These are phyloP conservation scores for Ochropacha duplaris DNA, from an alignment of 2,888 invertebrate genomes.

Conservation along the genomic window DNA sequence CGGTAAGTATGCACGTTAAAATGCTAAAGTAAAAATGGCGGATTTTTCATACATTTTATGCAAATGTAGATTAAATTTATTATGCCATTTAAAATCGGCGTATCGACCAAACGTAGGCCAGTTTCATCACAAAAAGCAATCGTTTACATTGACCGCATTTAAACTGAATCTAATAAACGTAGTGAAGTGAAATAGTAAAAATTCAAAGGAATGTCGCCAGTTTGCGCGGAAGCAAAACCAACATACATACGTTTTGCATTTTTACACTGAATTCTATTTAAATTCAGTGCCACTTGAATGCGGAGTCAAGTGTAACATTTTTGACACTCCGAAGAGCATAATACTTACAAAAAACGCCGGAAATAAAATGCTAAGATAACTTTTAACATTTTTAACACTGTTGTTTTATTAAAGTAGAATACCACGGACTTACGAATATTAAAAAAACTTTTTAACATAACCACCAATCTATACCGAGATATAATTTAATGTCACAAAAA, in stretches of 20 bases:
- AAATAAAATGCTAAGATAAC: neutral
- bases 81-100: too few species aligned
- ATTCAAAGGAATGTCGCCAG: constrained; percentile 5
- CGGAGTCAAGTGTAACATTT: constrained; percentile 25
- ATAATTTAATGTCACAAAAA: too few species aligned
- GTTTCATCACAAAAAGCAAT: neutral
- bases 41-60: too few species aligned
- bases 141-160: neutral
- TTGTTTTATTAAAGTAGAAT: neutral
- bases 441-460: too few species aligned
- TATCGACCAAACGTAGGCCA: neutral
- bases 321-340: constrained; percentile 23
- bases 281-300: constrained; percentile 28
- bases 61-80: too few species aligned
- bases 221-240: neutral
- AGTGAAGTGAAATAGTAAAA: constrained; percentile 6
- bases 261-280: constrained; percentile 24
- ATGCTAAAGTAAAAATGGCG: too few species aligned
- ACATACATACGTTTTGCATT: constrained; percentile 5
- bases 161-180: constrained; percentile 5
- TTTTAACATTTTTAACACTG: neutral
- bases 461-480: too few species aligned
- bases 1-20: too few species aligned
- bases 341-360: constrained; percentile 13
- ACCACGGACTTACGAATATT: too few species aligned